Evolutionary conservation across 2,888 invertebrate species (phyloP).

Genomic region (Anoplius nigerrimus): DNA sequence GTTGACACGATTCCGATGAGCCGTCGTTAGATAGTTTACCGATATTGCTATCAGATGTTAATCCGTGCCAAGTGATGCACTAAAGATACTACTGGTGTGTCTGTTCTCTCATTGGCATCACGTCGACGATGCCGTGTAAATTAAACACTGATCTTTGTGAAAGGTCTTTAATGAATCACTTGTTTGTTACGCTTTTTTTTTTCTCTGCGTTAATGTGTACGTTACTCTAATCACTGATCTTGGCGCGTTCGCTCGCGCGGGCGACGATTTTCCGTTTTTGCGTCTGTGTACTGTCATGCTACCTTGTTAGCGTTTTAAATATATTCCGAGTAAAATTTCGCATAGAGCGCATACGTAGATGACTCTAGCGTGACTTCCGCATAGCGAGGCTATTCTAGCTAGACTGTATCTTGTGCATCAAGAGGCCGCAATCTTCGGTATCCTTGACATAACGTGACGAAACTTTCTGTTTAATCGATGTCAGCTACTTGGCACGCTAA

Average conservation of each 20-base stretch:
- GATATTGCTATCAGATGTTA: constrained; percentile 49
- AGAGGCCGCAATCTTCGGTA: constrained; percentile 37
- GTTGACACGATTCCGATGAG: constrained; percentile 24
- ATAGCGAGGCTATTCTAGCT: constrained; percentile 8
- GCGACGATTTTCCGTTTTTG: no score
- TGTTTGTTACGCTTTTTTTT: constrained; percentile 2
- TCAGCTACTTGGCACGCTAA: constrained; percentile 58
- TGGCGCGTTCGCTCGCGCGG: no score
- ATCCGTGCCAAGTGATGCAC: constrained; percentile 66
- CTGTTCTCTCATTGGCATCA: constrained; percentile 23
- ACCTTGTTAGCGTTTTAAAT: no score
- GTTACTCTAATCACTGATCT: no score
- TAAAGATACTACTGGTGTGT: constrained; percentile 42
- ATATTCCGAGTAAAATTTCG: no score
- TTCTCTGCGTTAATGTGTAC: no score
- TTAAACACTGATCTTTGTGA: constrained; percentile 17
- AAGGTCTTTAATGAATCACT: constrained; percentile 40
- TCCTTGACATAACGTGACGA: constrained; percentile 58
- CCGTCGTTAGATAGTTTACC: constrained; percentile 21
- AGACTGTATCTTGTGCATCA: constrained; percentile 7
- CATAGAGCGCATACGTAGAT: not conserved
- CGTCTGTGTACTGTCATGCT: no score
- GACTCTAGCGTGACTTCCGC: not conserved
- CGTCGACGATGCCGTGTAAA: constrained; percentile 10
- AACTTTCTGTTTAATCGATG: constrained; percentile 60